Base-by-base conservation (phyloP, 2,888 invertebrate genomes). In the Andrena camellia region DNA sequence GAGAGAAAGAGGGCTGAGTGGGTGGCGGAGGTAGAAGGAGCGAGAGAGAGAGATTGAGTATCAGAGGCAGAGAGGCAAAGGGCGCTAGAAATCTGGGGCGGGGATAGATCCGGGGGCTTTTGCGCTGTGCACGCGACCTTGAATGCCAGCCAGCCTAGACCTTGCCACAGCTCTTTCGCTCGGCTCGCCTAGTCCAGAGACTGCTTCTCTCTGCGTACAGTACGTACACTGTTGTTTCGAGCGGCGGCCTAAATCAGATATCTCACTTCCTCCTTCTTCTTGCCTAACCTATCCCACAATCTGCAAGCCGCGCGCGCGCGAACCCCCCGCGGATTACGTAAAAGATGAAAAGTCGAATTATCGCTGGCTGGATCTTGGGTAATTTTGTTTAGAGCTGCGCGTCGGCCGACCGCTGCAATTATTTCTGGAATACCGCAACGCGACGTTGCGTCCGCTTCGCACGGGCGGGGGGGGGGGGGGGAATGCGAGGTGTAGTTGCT, bases 141-240 rank as follows among this genome's bases (percentile, higher is more conserved):
- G 93, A 93, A 92, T 90, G 84, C 89, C 87, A 85, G 89, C 89
- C 91, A 93, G 90, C 93, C 93, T 92, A 93, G 93, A 93, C 93
- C 93, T 93, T 93, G 92, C 88, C 82, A 84, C 81, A 73, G 86
- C 88, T 88, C 88, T 87, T 88, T 88, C 87, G 83, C 87, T 87
- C 81, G 81, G 83, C 79, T 85, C 78, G 85, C 86, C 87, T 87
- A 88, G 87, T 87, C 86, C 86, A 80, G 83, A 81, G 86, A 86
- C 84, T 77, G 78, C 33, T 69, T 72, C 78, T 62, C 54, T 60
- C 50, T 67, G 67, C 67, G 54, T 80, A 76, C 17, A 42, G 42
- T 42, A 42, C 1, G 42, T 42, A 42, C 42, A 42, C 78, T 85
- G 86, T 81, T 87, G 85, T 87, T 85, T 83, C 81, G 62, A 74